Percentiles rank a stretch among this genome's conserved stretches.
Evolutionary conservation across 2,888 invertebrate species (phyloP).

Genomic region (Dyspetes luteomarginatus): DNA sequence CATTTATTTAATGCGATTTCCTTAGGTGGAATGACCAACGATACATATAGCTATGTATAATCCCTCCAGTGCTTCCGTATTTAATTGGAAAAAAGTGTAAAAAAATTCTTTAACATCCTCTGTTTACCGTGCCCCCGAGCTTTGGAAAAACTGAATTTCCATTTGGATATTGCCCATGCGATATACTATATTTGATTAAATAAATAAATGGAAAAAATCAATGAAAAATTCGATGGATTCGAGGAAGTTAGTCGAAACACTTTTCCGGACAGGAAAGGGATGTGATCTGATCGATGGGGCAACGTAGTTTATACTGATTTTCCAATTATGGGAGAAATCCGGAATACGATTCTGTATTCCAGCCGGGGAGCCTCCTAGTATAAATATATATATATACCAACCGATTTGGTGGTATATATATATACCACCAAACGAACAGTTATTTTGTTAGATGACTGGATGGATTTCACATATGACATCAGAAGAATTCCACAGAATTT

Average conservation of each 20-base stretch:
- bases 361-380: neutral
- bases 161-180: neutral
- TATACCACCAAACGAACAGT: neutral
- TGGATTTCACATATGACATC: too few species aligned
- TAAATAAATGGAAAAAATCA: conserved; percentile 5
- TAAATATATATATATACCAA: neutral
- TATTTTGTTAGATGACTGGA: too few species aligned
- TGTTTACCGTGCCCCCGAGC: neutral
- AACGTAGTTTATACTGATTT: conserved; percentile 12
- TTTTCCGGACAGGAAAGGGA: conserved; percentile 1
- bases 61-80: neutral
- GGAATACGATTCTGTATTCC: neutral
- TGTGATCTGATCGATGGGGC: conserved; percentile 15
- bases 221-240: neutral
- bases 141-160: neutral
- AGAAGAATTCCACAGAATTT: too few species aligned
- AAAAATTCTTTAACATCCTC: neutral
- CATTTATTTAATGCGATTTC: conserved; percentile 8
- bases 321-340: conserved; percentile 2
- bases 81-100: conserved; percentile 5
- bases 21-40: neutral
- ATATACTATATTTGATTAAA: conserved; percentile 7
- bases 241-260: conserved; percentile 5
- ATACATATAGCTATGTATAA: neutral
- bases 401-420: neutral